These are phyloP conservation scores for Scleropages formosus DNA, from an alignment of 2,797 vertebrate genomes.

Conservation along the genomic window DNA sequence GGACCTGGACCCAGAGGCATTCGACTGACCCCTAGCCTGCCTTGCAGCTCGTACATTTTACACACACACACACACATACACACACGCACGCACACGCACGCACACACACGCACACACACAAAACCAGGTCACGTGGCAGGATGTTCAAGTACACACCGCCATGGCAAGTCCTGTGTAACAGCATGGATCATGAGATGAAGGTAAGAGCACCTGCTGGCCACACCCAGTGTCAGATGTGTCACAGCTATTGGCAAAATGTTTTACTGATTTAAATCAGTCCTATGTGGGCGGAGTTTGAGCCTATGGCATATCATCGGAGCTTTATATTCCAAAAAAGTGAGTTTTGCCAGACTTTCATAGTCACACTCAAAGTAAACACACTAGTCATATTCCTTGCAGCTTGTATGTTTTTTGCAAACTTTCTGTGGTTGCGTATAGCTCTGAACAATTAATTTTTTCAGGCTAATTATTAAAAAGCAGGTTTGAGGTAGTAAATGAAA, in stretches of 20 bases:
- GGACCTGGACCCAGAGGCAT: slow-evolving; percentile 20
- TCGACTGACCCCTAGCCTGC: slow-evolving; percentile 20
- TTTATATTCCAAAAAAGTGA: slow-evolving; percentile 12
- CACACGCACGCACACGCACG: slow-evolving; percentile 2
- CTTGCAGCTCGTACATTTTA: neutral
- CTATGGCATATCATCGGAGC: neutral
- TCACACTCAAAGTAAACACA: too few relatives aligned
- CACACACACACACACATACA: neutral
- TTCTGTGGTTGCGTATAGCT: too few relatives aligned
- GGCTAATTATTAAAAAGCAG: too few relatives aligned
- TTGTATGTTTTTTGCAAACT: too few relatives aligned
- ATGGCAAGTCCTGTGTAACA: slow-evolving; percentile 58
- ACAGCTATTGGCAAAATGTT: neutral
- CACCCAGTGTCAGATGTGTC: neutral
- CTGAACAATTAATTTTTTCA: too few relatives aligned
- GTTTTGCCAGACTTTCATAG: too few relatives aligned
- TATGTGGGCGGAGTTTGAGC: neutral
- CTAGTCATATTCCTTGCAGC: too few relatives aligned
- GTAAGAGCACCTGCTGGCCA: slow-evolving; percentile 44
- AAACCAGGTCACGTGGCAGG: neutral
- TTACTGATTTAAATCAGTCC: neutral
- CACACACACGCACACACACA: slow-evolving; percentile 18
- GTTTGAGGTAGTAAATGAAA: too few relatives aligned
- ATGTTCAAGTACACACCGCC: slow-evolving; percentile 57
- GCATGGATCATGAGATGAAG: slow-evolving; percentile 53